Evolutionary conservation across 1,140 invertebrate species (phyloP), one percentile per base, ranked within the genome.

Genomic region (Leptinotarsa defecta): DNA sequence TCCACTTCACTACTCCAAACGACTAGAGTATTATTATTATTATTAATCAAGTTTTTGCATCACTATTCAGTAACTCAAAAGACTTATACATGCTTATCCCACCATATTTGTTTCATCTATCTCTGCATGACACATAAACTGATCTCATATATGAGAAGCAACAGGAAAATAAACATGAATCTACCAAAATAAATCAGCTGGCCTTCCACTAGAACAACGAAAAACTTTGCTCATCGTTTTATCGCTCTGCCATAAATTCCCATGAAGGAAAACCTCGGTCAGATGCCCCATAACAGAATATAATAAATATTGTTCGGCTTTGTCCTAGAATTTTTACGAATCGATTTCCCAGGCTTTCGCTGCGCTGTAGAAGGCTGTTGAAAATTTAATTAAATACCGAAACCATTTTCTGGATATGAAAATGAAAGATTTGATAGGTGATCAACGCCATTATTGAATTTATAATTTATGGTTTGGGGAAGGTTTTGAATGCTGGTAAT

Each of bases 361-460:
- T 57, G 52, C 15, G n/a, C 52, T 43, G 1, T 43, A 43, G 34
- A 43, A 57, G 52, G 15, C 52, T 57, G 17, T 17, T 17, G 52
- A 19, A 57, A 57, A 57, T 57, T 57, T 57, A 57, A 57, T 57
- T 19, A 19, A 57, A 57, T n/a, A n/a, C n/a, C 3, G 15, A 57
- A 57, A 57, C 52, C 15, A 57, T n/a, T 57, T 57, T 19, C 52
- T 57, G 15, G 52, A 57, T 15, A 19, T 57, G 4, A 15, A n/a
- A 4, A 57, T 57, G 52, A 57, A 57, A 57, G 52, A 57, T 57
- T 57, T 19, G 13, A 57, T 17, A 19, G 52, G 52, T 19, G n/a
- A 57, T 57, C 52, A 57, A 57, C 52, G 52, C 52, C n/a, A 57
- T 57, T 57, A 57, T 57, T 57, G 17, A 57, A 57, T 57, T 57